Conservation (phyloP, 2,888 invertebrate species). For the Drosophila differens region DNA sequence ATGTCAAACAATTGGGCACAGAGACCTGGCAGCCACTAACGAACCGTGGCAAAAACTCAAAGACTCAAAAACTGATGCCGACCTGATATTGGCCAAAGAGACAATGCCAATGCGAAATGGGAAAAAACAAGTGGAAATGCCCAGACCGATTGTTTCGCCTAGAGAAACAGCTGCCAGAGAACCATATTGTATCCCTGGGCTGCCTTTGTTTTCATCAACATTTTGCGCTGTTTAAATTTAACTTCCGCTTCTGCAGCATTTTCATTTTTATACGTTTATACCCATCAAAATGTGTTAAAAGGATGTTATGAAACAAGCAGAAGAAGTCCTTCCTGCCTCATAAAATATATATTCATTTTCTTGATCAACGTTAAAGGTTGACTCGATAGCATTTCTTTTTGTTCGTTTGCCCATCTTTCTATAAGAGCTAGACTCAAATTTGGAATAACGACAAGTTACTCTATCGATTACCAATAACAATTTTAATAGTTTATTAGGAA, state of each 20-base stretch:
- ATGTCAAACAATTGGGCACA: constrained; percentile 46
- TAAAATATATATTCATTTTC: background rate
- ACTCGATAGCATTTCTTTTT: background rate
- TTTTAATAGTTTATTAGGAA: background rate
- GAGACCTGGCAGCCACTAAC: constrained; percentile 38
- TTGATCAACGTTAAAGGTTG: background rate
- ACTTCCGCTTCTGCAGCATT: constrained; percentile 57
- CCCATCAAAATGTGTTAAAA: background rate
- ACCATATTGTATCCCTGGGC: constrained; percentile 20
- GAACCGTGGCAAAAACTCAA: constrained; percentile 59
- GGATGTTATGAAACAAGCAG: background rate
- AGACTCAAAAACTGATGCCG: constrained; percentile 36
- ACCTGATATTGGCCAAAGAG: constrained; percentile 49
- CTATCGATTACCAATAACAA: too few relatives aligned
- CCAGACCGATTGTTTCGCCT: constrained; percentile 56
- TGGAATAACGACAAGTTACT: too few relatives aligned
- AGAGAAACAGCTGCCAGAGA: constrained; percentile 59
- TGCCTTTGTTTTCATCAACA: constrained; percentile 40
- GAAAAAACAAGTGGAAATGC: constrained; percentile 65
- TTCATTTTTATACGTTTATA: background rate
- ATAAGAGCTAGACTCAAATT: background rate
- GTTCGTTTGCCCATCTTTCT: background rate
- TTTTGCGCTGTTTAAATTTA: constrained; percentile 48
- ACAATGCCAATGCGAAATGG: constrained; percentile 47
- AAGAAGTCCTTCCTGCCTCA: background rate